Base-by-base conservation (phyloP, 1,140 invertebrate genomes). In the Megalonaias nervosa region DNA sequence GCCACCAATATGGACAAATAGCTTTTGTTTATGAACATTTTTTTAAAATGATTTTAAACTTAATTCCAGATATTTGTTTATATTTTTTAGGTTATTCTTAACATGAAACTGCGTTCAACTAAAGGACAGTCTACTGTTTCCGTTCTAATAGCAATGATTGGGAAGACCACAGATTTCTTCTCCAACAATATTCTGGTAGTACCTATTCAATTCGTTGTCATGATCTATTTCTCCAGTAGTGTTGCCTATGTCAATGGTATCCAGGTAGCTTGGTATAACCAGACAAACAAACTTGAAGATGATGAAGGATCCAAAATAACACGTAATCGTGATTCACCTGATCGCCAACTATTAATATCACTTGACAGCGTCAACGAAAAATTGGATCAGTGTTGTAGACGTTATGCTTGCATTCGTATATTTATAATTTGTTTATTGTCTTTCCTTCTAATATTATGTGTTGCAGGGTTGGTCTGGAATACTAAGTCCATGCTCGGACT, bases 131-230 rank as follows among this genome's bases (percentile, higher is more conserved):
- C 84, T 0, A 84, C 76, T 2, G 62, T 65, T 12, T 83, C 81
- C 4, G 82, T 83, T 16, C n/a, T 71, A 9, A 83, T 86, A 31
- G 83, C 83, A 9, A 78, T 74, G 21, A 56, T 85, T 38, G 83
- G 84, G 1, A 84, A 85, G 58, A 84, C 75, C 6, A 81, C 80
- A 1, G 84, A 86, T 56, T 85, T 86, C 60, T 56, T 84, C 14
- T 68, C 84, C 5, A 85, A 56, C 17, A 82, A 86, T 58, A 67
- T 76, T 19, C 75, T 86, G 6, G 66, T 85, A 2, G 74, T 86
- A 69, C 84, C 84, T 0, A 38, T 86, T 14, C 84, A 86, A 56
- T 86, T 85, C 59, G 81, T 84, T n/a, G 71, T 85, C 23, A 86
- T 86, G 84, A 65, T 62, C n/a, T 86, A 85, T 64, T 86, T 86